These are phyloP conservation scores for Parnassius mnemosyne DNA, from an alignment of 2,888 invertebrate species.

Conservation along the genomic window DNA sequence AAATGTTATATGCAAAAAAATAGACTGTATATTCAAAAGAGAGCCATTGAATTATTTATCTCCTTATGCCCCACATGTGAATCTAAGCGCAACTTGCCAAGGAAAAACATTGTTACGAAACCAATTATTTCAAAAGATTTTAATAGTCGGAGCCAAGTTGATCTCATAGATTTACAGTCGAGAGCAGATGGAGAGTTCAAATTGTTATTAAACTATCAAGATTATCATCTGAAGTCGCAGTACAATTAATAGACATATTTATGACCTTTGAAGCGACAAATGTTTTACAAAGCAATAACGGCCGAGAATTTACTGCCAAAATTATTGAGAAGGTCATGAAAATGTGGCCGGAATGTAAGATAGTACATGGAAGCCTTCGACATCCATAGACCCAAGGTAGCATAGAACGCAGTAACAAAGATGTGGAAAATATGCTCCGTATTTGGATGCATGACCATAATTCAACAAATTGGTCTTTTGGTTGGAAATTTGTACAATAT, in stretches of 20 bases:
- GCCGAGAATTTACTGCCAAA: slow-evolving; percentile 15
- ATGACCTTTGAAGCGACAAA: slow-evolving; percentile 3
- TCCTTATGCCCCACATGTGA: neutral
- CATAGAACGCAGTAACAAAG: slow-evolving; percentile 34
- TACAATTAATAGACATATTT: slow-evolving; percentile 4
- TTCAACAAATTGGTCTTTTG: slow-evolving; percentile 24
- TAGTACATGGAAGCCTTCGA: slow-evolving; percentile 30
- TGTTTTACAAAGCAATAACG: slow-evolving; percentile 23
- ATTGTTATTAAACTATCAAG: slow-evolving; percentile 2
- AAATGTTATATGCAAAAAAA: too few species aligned
- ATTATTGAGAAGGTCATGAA: neutral
- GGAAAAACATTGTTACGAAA: neutral
- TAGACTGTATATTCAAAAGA: too few species aligned
- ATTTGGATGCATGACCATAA: slow-evolving; percentile 39
- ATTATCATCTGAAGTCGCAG: neutral
- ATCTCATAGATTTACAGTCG: slow-evolving; percentile 7
- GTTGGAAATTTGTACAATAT: too few species aligned
- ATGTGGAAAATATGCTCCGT: slow-evolving; percentile 42
- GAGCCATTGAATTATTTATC: too few species aligned
- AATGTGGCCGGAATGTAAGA: neutral
- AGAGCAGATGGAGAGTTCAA: neutral
- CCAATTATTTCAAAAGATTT: slow-evolving; percentile 1
- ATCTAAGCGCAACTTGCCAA: slow-evolving; percentile 3
- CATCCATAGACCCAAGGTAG: slow-evolving; percentile 31
- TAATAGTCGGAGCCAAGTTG: neutral